Evolutionary conservation across 1,140 invertebrate species (phyloP).

Genomic region (Hylaeus anthracinus): DNA sequence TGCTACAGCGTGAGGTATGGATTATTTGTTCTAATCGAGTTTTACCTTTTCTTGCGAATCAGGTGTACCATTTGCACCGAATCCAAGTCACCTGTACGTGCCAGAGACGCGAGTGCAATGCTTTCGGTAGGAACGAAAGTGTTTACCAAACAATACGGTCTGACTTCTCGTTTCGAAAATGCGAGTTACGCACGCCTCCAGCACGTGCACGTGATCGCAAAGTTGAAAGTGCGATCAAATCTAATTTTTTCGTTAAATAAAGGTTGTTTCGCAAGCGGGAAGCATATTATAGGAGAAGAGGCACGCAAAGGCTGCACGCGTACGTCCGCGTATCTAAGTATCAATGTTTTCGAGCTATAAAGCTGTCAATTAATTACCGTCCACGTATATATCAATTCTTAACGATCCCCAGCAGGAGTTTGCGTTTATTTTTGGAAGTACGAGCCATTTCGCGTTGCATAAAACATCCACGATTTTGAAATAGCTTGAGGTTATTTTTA

Average conservation of each 20-base stretch:
- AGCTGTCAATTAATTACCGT: neutral
- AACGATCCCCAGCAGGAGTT: neutral
- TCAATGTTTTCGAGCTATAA: too few relatives aligned
- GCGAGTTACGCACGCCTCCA: conserved; percentile 12
- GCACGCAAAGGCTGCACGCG: neutral
- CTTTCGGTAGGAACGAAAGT: conserved; percentile 8
- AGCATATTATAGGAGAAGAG: neutral
- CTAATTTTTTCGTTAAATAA: conserved; percentile 18
- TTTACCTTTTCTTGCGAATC: neutral
- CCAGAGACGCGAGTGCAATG: neutral
- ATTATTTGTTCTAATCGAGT: too few relatives aligned
- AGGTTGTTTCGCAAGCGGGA: neutral
- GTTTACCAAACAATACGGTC: conserved; percentile 37
- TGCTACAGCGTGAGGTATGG: too few relatives aligned
- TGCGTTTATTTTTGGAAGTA: neutral
- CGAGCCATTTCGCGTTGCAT: neutral
- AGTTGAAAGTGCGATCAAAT: conserved; percentile 48
- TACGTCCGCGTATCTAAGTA: neutral
- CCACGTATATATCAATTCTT: too few relatives aligned
- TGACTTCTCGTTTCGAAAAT: conserved; percentile 31
- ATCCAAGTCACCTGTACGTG: conserved; percentile 2
- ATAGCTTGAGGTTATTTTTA: neutral
- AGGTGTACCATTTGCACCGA: neutral
- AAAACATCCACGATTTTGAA: neutral
- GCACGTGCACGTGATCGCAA: neutral